phyloP scores from a whole-genome alignment of 2,797 vertebrate species.

The Trichosurus vulpecula region DNA sequence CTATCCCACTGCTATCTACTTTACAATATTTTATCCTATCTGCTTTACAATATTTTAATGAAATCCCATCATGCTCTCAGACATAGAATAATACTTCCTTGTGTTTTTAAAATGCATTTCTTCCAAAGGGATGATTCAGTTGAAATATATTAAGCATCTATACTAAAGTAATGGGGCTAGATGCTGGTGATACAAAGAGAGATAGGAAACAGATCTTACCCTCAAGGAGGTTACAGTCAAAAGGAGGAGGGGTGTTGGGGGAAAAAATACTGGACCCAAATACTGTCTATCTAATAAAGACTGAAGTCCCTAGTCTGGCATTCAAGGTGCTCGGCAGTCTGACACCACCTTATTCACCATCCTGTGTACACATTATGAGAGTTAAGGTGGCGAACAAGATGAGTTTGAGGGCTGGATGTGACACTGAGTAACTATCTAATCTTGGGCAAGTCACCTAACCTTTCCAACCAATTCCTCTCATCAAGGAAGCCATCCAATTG shows the following conservation, averaged over 20 bases:
- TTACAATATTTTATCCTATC: background rate
- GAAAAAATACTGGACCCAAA: background rate
- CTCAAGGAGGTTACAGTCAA: background rate
- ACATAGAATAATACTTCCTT: slow-evolving; percentile 18
- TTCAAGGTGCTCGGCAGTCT: background rate
- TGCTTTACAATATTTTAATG: slow-evolving; percentile 11
- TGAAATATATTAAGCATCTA: background rate
- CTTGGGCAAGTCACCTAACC: background rate
- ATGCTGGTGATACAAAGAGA: background rate
- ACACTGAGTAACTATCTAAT: background rate
- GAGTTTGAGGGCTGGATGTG: background rate
- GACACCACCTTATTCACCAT: background rate
- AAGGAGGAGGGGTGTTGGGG: background rate
- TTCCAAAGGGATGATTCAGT: background rate
- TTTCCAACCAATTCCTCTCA: background rate
- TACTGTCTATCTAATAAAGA: background rate
- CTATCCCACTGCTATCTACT: background rate
- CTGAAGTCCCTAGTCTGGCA: background rate
- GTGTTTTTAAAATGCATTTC: background rate
- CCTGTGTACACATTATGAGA: background rate
- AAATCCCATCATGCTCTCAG: slow-evolving; percentile 20
- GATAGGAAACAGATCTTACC: background rate
- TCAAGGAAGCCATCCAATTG: background rate
- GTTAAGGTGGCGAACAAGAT: background rate
- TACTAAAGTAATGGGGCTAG: background rate